A percentile compares a stretch with the other conserved stretches of the same genome.
These are phyloP conservation scores for Halcyon chelicuti DNA, from an alignment of 2,797 vertebrate genomes.

Conservation along the genomic window DNA sequence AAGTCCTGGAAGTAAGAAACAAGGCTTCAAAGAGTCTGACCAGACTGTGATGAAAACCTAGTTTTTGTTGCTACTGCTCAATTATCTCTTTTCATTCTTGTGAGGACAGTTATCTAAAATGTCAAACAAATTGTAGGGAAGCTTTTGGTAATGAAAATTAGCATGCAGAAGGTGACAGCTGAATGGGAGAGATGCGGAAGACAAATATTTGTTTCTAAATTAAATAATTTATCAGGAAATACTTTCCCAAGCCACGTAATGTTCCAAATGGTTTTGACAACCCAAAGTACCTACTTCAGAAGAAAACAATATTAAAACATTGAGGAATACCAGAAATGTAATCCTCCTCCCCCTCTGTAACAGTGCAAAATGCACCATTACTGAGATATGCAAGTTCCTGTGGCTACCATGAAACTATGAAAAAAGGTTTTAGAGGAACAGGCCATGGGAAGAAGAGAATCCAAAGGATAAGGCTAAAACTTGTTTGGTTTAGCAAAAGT, in stretches of 20 bases:
- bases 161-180: neutral
- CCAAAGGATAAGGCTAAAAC: neutral
- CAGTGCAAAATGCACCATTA: neutral
- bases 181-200: neutral
- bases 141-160: neutral
- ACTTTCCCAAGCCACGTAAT: neutral
- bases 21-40: neutral
- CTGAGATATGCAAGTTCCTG: neutral
- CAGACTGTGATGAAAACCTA: neutral
- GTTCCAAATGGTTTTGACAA: neutral
- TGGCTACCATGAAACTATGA: neutral
- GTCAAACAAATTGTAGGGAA: neutral
- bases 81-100: neutral
- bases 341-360: neutral
- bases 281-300: neutral
- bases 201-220: neutral
- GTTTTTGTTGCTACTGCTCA: neutral
- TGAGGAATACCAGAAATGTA: neutral
- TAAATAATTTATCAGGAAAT: neutral
- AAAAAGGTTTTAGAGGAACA: neutral
- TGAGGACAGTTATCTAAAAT: neutral
- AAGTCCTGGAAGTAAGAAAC: neutral
- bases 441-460: neutral
- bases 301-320: neutral
- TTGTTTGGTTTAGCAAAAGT: neutral